Conservation (phyloP, 2,888 invertebrate genomes). For the Hypomecis punctinalis region DNA sequence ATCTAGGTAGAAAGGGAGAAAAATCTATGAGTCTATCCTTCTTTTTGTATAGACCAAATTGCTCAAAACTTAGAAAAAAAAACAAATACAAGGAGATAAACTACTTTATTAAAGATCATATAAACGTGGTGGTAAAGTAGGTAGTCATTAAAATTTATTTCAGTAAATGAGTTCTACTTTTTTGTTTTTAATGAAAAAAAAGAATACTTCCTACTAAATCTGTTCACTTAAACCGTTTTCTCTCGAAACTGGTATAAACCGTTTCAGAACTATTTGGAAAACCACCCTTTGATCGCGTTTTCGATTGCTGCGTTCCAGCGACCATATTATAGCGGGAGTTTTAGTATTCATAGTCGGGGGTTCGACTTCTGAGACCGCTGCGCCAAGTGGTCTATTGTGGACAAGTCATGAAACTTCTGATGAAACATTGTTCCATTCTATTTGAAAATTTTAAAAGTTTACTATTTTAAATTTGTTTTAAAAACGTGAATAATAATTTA, state of each 20-base stretch:
- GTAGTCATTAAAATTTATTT: too few relatives aligned
- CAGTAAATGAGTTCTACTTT: too few relatives aligned
- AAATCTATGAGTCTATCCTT: too few relatives aligned
- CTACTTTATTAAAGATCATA: too few relatives aligned
- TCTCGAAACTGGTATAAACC: constrained; percentile 56
- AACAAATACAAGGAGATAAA: too few relatives aligned
- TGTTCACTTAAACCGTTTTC: constrained; percentile 55
- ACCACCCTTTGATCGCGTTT: constrained; percentile 71
- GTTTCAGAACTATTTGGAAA: constrained; percentile 69
- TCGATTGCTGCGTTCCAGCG: constrained; percentile 67
- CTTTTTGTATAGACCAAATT: too few relatives aligned
- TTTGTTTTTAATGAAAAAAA: too few relatives aligned
- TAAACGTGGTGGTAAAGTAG: too few relatives aligned
- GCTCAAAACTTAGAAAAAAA: too few relatives aligned
- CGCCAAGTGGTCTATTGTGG: constrained; percentile 26
- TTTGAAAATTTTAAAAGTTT: not conserved
- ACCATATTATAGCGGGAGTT: constrained; percentile 51
- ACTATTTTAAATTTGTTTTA: too few relatives aligned
- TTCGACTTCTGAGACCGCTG: constrained; percentile 25
- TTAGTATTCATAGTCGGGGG: constrained; percentile 44
- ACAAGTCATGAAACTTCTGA: constrained; percentile 19
- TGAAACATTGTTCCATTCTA: constrained; percentile 23
- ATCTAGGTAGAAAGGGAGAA: too few relatives aligned
- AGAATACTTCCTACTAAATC: constrained; percentile 9
- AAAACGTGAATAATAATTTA: not conserved